A percentile compares a stretch with the other conserved stretches of the same genome.
Evolutionary conservation across 2,888 invertebrate species (phyloP).

Genomic region (Orthonevra nobilis): DNA sequence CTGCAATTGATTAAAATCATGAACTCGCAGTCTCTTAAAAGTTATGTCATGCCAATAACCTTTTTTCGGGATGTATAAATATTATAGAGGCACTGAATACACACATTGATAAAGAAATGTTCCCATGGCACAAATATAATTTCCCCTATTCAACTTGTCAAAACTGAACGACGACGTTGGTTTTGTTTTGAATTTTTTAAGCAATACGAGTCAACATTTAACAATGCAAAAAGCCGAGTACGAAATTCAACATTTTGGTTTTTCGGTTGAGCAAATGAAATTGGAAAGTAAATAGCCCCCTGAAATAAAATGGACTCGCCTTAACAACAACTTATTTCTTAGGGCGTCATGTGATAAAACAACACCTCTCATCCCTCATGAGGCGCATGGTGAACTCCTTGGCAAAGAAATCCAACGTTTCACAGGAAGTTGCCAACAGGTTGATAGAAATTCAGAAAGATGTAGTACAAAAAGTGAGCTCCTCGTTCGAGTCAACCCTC

Average conservation of each 20-base stretch:
- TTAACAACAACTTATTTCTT: too few species aligned
- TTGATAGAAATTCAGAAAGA: conserved; percentile 65
- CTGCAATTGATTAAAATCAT: too few species aligned
- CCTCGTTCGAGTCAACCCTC: conserved; percentile 71
- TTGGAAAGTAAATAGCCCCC: conserved; percentile 72
- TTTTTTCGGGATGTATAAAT: too few species aligned
- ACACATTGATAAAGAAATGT: not conserved
- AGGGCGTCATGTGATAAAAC: conserved; percentile 53
- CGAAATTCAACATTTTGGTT: conserved; percentile 74
- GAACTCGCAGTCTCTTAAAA: too few species aligned
- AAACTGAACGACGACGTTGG: conserved; percentile 41
- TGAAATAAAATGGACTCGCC: conserved; percentile 52
- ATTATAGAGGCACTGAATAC: conserved; percentile 30
- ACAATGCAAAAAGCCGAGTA: conserved; percentile 73
- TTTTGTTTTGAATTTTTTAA: conserved; percentile 10
- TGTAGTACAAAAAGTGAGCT: conserved; percentile 72
- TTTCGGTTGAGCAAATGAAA: conserved; percentile 73
- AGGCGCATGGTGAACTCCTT: conserved; percentile 44
- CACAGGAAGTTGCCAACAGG: conserved; percentile 70
- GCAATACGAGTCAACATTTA: not conserved
- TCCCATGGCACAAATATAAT: not conserved
- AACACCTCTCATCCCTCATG: conserved; percentile 38
- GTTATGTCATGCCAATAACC: too few species aligned
- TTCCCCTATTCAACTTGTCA: conserved; percentile 37
- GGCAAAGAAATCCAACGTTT: conserved; percentile 62